phyloP scores from a whole-genome alignment of 2,888 invertebrate genomes.

The Campoplex capitator region DNA sequence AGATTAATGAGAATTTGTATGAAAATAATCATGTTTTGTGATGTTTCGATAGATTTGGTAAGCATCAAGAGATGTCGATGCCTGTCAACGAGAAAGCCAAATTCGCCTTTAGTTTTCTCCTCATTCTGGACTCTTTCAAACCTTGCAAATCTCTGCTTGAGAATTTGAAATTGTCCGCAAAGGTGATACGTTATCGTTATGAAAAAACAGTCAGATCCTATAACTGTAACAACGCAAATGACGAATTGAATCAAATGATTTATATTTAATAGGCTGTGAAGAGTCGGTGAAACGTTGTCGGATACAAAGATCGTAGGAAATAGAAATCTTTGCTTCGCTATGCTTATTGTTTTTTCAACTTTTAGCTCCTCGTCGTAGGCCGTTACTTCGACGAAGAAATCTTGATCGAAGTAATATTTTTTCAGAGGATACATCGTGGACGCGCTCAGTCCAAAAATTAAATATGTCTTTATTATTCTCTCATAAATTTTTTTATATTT shows the following conservation, averaged over 20 bases:
- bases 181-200: constrained; percentile 64
- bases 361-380: neutral
- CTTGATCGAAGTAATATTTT: constrained; percentile 16
- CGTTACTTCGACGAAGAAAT: neutral
- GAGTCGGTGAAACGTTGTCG: constrained; percentile 18
- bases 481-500: constrained; percentile 6
- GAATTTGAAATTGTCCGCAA: constrained; percentile 68
- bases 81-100: constrained; percentile 43
- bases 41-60: constrained; percentile 55
- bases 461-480: constrained; percentile 17
- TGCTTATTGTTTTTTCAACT: neutral
- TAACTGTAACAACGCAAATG: constrained; percentile 10
- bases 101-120: neutral
- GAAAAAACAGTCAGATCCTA: constrained; percentile 60
- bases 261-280: neutral
- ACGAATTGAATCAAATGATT: constrained; percentile 44
- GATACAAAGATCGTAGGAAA: constrained; percentile 20
- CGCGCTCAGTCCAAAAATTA: neutral
- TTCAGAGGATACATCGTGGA: neutral
- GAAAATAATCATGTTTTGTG: constrained; percentile 68
- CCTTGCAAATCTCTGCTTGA: constrained; percentile 61
- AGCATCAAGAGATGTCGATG: constrained; percentile 64
- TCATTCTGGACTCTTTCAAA: neutral
- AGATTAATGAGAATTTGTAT: constrained; percentile 63
- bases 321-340: constrained; percentile 29